These are phyloP conservation scores for Acridotheres tristis DNA, from an alignment of 2,797 vertebrate genomes.

Conservation along the genomic window DNA sequence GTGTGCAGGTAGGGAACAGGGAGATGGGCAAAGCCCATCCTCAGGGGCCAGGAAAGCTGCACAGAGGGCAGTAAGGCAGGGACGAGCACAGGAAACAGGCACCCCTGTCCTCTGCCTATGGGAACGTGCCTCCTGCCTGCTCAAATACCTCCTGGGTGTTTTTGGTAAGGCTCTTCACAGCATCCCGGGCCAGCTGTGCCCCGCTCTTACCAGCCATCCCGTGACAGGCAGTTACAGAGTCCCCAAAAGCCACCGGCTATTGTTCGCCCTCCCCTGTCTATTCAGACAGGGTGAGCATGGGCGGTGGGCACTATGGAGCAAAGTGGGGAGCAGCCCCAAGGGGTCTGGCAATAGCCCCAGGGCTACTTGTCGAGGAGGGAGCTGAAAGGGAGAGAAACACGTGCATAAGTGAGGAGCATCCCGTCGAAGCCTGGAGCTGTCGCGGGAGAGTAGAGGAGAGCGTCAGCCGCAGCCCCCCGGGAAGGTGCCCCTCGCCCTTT, in stretches of 20 bases:
- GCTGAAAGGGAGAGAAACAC: background rate
- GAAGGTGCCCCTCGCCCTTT: background rate
- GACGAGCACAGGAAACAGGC: background rate
- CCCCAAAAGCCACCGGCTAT: background rate
- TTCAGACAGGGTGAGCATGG: background rate
- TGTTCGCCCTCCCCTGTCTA: accelerated
- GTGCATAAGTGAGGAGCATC: accelerated
- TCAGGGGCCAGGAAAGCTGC: background rate
- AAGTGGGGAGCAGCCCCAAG: background rate
- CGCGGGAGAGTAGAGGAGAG: background rate
- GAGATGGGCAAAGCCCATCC: background rate
- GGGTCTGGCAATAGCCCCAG: background rate
- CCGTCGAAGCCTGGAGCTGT: background rate
- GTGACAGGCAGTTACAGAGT: background rate
- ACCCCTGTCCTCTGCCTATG: background rate
- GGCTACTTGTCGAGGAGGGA: background rate
- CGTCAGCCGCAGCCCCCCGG: background rate
- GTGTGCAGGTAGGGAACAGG: background rate
- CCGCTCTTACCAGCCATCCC: background rate
- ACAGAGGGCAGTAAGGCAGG: accelerated
- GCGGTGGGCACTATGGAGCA: background rate
- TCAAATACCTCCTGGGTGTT: accelerated
- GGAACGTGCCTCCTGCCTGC: background rate
- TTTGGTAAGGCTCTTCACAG: background rate
- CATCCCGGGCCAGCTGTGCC: background rate